These are phyloP conservation scores for Falco berigora DNA, from an alignment of 2,797 vertebrate species.

Conservation along the genomic window DNA sequence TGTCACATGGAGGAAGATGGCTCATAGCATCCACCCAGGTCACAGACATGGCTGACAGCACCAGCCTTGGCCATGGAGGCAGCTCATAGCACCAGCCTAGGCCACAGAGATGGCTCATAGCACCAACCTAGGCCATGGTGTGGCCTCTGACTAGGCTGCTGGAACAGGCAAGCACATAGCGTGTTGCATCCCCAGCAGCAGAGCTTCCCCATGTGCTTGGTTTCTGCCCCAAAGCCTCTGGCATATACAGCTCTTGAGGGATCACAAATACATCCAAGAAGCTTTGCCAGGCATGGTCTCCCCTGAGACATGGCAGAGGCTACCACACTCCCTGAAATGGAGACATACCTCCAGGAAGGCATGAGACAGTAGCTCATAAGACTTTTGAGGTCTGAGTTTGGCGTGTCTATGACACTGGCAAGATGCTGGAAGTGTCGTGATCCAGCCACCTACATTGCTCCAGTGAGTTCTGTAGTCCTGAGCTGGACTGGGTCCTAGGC, in stretches of 20 bases:
- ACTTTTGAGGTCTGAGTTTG: background rate
- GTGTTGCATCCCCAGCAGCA: background rate
- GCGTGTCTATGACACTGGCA: background rate
- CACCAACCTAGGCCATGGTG: accelerated
- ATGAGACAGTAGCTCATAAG: background rate
- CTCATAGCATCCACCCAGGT: background rate
- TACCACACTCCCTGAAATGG: background rate
- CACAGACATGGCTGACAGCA: background rate
- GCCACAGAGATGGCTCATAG: background rate
- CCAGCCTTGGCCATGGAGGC: background rate
- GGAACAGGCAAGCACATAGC: background rate
- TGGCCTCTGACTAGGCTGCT: background rate
- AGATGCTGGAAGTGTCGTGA: background rate
- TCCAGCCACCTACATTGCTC: background rate
- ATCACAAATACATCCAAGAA: background rate
- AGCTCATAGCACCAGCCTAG: background rate
- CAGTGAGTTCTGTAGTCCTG: background rate
- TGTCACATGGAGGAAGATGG: background rate
- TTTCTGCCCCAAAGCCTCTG: background rate
- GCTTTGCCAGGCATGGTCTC: background rate
- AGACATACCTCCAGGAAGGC: background rate
- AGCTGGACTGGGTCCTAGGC: background rate
- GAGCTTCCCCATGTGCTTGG: background rate
- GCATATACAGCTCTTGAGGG: background rate
- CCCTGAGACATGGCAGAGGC: background rate